Evolutionary conservation across 2,888 invertebrate genomes (phyloP).

Genomic region (Pegoplata infirma): DNA sequence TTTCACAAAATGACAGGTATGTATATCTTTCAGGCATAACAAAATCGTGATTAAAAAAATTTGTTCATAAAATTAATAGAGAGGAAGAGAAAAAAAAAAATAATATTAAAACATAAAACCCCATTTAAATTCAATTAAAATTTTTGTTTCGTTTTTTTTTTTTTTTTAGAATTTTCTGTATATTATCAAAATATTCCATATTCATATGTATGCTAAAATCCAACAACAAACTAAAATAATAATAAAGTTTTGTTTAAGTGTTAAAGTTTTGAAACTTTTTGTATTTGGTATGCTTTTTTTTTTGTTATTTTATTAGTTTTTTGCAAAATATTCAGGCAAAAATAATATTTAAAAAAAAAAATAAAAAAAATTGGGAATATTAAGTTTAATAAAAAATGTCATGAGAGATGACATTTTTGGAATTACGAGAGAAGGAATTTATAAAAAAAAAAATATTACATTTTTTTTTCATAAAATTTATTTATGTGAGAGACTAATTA

Average conservation of each 20-base stretch:
- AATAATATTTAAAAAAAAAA: too few species aligned
- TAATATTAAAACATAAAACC: not conserved
- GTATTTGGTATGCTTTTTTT: too few species aligned
- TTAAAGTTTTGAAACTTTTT: not conserved
- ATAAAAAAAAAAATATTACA: too few species aligned
- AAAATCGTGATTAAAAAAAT: not conserved
- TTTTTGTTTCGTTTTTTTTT: not conserved
- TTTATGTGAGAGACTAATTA: too few species aligned
- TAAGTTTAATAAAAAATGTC: too few species aligned
- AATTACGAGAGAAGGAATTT: too few species aligned
- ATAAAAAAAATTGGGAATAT: too few species aligned
- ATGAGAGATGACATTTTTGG: too few species aligned
- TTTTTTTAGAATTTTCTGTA: not conserved
- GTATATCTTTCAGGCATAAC: not conserved
- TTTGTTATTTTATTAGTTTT: too few species aligned
- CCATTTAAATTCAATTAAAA: constrained; percentile 25
- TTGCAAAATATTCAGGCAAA: too few species aligned
- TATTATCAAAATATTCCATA: not conserved
- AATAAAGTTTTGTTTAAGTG: constrained; percentile 14
- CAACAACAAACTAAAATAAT: not conserved
- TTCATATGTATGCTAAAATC: constrained; percentile 13
- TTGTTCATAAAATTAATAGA: not conserved
- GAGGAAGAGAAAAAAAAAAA: not conserved
- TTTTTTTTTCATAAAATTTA: too few species aligned
- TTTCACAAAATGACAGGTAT: not conserved